Evolutionary conservation across 2,797 vertebrate species (phyloP).

Genomic region (Alauda arvensis): DNA sequence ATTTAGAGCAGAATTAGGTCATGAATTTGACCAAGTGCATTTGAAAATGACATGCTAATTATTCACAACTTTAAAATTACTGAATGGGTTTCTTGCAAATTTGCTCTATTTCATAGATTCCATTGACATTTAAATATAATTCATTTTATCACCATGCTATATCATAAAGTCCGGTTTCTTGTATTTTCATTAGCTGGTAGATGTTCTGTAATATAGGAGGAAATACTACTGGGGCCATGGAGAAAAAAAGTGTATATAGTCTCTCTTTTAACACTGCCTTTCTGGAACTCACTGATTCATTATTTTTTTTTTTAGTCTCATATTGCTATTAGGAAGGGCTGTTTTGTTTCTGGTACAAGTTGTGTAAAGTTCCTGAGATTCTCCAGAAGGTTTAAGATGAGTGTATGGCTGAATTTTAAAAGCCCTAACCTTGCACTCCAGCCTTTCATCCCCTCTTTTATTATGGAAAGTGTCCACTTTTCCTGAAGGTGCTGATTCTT

Average conservation of each 20-base stretch:
- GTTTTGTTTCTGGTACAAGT: neutral
- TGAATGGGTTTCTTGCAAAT: constrained; percentile 1
- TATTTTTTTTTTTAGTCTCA: neutral
- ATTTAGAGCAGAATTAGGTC: constrained; percentile 25
- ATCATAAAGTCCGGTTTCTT: neutral
- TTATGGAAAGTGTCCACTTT: constrained; percentile 7
- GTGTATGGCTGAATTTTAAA: neutral
- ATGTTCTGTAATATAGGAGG: neutral
- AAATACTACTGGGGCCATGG: neutral
- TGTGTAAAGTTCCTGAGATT: neutral
- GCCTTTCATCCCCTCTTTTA: neutral
- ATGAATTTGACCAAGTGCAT: neutral
- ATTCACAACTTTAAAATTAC: constrained; percentile 27
- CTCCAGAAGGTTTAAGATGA: neutral
- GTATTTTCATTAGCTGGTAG: neutral
- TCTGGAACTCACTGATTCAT: neutral
- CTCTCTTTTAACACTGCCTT: neutral
- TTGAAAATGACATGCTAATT: constrained; percentile 32
- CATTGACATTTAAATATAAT: constrained; percentile 49
- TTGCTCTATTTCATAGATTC: neutral
- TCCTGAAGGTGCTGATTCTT: constrained; percentile 17
- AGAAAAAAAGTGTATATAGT: neutral
- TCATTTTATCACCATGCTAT: neutral
- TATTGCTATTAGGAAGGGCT: neutral
- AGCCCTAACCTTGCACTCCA: neutral